These are phyloP conservation scores for Fragum sueziense DNA, from an alignment of 2,888 invertebrate genomes.

Conservation along the genomic window DNA sequence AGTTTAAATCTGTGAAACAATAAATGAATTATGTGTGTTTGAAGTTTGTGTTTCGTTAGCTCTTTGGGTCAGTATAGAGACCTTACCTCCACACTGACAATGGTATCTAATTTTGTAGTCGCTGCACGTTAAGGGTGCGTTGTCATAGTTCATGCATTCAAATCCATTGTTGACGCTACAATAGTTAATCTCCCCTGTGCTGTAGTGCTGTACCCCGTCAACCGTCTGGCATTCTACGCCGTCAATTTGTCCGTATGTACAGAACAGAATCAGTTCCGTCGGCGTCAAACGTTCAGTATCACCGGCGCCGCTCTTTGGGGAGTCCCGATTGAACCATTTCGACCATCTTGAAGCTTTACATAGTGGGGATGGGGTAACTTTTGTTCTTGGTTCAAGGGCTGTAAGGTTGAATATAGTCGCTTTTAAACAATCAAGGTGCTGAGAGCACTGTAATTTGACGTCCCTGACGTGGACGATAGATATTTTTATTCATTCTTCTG, in stretches of 20 bases:
- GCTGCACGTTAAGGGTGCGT: slow-evolving; percentile 67
- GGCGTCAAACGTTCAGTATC: slow-evolving; percentile 67
- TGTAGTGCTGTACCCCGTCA: slow-evolving; percentile 64
- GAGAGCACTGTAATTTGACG: no score
- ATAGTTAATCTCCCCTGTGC: slow-evolving; percentile 80
- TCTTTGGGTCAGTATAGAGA: no score
- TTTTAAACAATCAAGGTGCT: no score
- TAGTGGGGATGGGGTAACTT: neutral
- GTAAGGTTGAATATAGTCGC: no score
- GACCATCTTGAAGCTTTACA: neutral
- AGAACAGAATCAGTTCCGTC: slow-evolving; percentile 64
- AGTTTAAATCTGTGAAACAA: no score
- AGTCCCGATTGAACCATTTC: slow-evolving; percentile 70
- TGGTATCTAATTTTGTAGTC: slow-evolving; percentile 79
- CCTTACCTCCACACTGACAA: slow-evolving; percentile 65
- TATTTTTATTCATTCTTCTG: no score
- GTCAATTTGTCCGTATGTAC: slow-evolving; percentile 69
- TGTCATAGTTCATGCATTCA: slow-evolving; percentile 84
- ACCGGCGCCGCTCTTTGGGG: slow-evolving; percentile 60
- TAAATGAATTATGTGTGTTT: no score
- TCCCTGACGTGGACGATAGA: no score
- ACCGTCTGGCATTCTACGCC: slow-evolving; percentile 75
- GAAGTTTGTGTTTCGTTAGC: no score
- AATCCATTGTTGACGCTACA: slow-evolving; percentile 86
- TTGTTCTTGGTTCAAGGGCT: no score